Evolutionary conservation across 2,113 vertebrate species (phyloP).

Genomic region (Orcinus orca): DNA sequence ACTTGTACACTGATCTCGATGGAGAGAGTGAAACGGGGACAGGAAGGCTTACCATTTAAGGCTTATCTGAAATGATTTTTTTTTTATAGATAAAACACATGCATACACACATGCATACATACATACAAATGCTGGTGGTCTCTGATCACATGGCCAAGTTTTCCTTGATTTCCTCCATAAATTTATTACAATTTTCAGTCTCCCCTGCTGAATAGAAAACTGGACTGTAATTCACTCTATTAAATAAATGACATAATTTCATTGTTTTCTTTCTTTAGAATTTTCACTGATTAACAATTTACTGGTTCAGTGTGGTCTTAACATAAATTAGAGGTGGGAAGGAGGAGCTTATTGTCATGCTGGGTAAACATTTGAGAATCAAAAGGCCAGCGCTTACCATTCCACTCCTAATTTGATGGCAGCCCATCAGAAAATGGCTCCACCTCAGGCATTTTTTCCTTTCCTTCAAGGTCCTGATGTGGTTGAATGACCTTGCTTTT

Average conservation of each 20-base stretch:
- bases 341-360: neutral
- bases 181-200: neutral
- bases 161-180: neutral
- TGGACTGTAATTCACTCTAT: neutral
- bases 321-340: neutral
- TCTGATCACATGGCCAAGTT: neutral
- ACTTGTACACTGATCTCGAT: neutral
- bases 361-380: neutral
- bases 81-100: neutral
- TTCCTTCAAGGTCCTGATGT: neutral
- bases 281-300: neutral
- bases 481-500: neutral
- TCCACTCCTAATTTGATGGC: neutral
- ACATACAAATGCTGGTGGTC: too few relatives aligned
- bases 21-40: neutral
- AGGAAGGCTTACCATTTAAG: neutral
- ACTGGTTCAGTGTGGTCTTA: neutral
- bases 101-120: neutral
- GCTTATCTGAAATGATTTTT: neutral
- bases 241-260: neutral
- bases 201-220: neutral
- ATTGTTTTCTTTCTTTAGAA: neutral
- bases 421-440: neutral
- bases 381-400: neutral
- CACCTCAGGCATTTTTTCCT: neutral